These are phyloP conservation scores for Neomorphus geoffroyi DNA, from an alignment of 2,797 vertebrate species.

Conservation along the genomic window DNA sequence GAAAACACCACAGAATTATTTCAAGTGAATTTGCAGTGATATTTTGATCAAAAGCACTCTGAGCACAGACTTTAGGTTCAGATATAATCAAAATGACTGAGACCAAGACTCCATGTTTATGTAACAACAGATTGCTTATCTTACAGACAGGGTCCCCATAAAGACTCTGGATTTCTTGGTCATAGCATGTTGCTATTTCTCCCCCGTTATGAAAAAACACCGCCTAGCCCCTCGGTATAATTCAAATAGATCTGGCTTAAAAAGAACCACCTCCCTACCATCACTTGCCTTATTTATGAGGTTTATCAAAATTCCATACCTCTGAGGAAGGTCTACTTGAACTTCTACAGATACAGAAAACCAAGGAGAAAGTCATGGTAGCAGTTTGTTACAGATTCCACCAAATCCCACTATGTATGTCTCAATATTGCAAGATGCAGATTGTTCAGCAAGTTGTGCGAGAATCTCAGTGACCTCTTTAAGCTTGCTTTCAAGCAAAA, in stretches of 20 bases:
- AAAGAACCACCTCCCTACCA: background rate
- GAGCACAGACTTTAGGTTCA: background rate
- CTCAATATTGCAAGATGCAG: background rate
- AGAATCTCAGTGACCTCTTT: background rate
- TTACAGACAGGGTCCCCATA: background rate
- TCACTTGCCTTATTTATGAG: background rate
- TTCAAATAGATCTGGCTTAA: background rate
- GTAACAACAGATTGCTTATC: background rate
- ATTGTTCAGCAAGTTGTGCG: background rate
- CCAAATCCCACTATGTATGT: rapidly evolving
- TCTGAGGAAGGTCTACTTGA: background rate
- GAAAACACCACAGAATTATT: background rate
- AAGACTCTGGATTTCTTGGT: background rate
- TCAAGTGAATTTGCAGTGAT: background rate
- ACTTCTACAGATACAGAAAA: background rate
- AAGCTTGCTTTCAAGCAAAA: background rate
- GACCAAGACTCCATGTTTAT: background rate
- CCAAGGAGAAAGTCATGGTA: background rate
- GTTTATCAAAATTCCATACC: background rate
- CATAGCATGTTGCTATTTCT: background rate
- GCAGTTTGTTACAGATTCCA: background rate
- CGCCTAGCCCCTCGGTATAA: background rate
- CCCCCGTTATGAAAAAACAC: background rate
- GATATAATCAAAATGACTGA: background rate
- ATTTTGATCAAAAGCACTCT: background rate